These are phyloP conservation scores for Cetoscarus ocellatus DNA, from an alignment of 2,797 vertebrate species.

Conservation along the genomic window DNA sequence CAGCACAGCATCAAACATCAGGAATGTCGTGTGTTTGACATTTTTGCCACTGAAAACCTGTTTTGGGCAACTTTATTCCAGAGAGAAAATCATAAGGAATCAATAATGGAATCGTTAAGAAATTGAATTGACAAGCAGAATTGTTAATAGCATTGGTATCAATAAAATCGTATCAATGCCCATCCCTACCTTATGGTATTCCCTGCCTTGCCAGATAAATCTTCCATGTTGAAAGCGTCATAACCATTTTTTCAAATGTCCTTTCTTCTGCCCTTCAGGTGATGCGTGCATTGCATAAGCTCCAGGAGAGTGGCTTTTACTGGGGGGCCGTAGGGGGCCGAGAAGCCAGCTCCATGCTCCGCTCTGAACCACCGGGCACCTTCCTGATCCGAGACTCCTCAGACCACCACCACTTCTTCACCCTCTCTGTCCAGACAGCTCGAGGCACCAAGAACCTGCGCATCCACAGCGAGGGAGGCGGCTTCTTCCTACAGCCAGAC, in stretches of 20 bases:
- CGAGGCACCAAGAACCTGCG: constrained; percentile 97
- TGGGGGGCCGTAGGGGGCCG: constrained; percentile 94
- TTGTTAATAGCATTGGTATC: no score
- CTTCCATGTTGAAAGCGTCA: background rate
- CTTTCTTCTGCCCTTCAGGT: constrained; percentile 72
- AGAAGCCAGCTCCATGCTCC: constrained; percentile 93
- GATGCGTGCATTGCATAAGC: constrained; percentile 92
- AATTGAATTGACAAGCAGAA: no score
- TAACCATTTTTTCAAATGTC: background rate
- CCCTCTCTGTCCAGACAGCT: constrained; percentile 94
- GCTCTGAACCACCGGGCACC: constrained; percentile 91
- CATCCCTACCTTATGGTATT: no score
- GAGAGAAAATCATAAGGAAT: no score
- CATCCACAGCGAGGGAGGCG: constrained; percentile 93
- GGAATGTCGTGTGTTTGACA: no score
- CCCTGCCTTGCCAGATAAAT: no score
- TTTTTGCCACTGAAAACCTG: no score
- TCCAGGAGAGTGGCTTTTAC: constrained; percentile 98
- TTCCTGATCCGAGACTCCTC: constrained; percentile 98
- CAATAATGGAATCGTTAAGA: no score
- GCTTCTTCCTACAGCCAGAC: constrained; percentile 95
- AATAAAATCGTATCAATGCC: no score
- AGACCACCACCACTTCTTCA: constrained; percentile 97
- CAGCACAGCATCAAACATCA: no score
- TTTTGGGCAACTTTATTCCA: no score